Conservation (phyloP, 2,797 vertebrate genomes). For the Argentina silus region DNA sequence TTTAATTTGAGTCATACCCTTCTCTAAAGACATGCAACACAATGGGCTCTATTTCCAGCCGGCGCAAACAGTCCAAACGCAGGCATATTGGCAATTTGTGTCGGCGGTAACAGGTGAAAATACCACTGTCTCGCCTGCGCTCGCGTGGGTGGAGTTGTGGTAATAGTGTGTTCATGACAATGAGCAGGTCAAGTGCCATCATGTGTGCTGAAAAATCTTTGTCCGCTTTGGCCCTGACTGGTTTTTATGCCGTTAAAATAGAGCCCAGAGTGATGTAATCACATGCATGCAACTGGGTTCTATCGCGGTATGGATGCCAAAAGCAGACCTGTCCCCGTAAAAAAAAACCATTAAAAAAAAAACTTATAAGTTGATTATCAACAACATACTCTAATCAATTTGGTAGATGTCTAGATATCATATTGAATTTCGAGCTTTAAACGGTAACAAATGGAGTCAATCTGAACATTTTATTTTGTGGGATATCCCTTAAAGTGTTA, state of each 20-base stretch:
- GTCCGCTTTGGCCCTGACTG: no score
- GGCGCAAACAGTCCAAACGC: no score
- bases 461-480: conserved; percentile 15
- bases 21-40: not conserved
- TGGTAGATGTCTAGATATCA: conserved; percentile 13
- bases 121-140: no score
- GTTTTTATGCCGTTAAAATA: no score
- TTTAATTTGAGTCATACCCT: not conserved
- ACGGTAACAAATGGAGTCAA: not conserved
- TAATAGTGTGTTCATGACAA: no score
- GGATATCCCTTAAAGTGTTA: conserved; percentile 17
- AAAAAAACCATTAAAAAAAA: not conserved
- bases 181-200: no score
- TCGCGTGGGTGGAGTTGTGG: no score
- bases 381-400: conserved; percentile 1
- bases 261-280: not conserved
- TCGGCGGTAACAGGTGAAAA: no score
- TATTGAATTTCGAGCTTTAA: conserved; percentile 4
- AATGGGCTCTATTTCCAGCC: no score
- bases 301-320: not conserved
- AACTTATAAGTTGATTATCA: not conserved
- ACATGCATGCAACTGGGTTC: not conserved
- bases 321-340: not conserved
- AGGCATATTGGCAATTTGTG: no score
- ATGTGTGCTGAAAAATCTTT: no score